phyloP scores from a whole-genome alignment of 2,797 vertebrate genomes.

The Chiroxiphia lanceolata region DNA sequence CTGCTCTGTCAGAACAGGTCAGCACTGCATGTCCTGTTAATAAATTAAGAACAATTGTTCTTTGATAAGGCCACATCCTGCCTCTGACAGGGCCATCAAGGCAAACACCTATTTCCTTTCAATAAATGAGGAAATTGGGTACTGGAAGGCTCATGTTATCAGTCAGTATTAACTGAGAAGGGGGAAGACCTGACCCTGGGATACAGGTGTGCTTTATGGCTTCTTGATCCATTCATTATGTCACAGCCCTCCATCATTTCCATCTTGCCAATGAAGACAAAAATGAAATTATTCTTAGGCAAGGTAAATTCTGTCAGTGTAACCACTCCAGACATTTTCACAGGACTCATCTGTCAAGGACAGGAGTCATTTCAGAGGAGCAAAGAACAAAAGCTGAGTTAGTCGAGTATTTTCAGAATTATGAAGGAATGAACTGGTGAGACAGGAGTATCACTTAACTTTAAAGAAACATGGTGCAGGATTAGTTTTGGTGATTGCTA shows the following conservation, averaged over 20 bases:
- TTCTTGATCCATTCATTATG: not conserved
- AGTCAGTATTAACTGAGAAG: not conserved
- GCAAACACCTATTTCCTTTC: not conserved
- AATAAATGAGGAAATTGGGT: not conserved
- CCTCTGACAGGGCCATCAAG: not conserved
- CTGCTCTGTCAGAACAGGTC: not conserved
- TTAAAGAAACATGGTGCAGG: not conserved
- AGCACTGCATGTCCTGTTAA: accelerated
- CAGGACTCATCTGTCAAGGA: not conserved
- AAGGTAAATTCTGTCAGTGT: not conserved
- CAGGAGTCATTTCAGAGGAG: not conserved
- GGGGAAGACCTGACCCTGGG: not conserved
- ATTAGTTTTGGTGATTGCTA: not conserved
- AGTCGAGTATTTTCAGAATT: not conserved
- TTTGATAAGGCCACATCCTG: not conserved
- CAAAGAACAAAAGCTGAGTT: not conserved
- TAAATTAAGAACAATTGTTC: not conserved
- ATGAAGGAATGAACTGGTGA: not conserved
- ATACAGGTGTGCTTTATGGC: not conserved
- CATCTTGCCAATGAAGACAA: not conserved
- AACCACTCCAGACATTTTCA: not conserved
- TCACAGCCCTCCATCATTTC: not conserved
- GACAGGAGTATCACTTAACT: not conserved
- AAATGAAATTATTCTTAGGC: not conserved
- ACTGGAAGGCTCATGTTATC: not conserved